Conservation (phyloP, 23 tunicate species). For the Aplidium turbinatum region DNA sequence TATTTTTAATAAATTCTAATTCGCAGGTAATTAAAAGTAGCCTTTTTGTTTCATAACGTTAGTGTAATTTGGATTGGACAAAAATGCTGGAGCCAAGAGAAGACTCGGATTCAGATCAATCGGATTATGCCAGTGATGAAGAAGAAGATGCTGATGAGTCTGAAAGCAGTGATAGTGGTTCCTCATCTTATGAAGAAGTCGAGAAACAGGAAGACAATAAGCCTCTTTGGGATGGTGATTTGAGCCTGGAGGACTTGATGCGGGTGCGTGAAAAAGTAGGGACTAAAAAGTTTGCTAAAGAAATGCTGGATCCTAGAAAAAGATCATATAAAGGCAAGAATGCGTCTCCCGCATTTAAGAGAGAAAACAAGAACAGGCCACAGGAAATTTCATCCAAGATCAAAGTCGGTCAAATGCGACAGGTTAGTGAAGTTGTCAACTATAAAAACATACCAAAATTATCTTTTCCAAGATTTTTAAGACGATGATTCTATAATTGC, state of each 20-base stretch:
- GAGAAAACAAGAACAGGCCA: constrained; percentile 67
- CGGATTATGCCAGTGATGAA: background rate
- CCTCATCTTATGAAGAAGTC: too few species aligned
- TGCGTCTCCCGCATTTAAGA: constrained; percentile 17
- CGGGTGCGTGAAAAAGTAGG: constrained; percentile 46
- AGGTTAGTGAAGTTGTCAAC: constrained; percentile 19
- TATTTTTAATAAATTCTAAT: too few species aligned
- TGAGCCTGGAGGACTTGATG: constrained; percentile 32
- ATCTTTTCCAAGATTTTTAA: too few species aligned
- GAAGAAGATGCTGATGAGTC: background rate
- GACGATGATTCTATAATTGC: too few species aligned
- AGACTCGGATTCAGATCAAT: background rate
- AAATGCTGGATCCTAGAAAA: constrained; percentile 10
- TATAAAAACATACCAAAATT: too few species aligned
- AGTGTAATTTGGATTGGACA: too few species aligned
- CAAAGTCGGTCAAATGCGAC: constrained; percentile 34
- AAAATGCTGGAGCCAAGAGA: too few species aligned
- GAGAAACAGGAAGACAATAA: background rate
- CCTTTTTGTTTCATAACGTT: too few species aligned
- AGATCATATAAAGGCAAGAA: background rate
- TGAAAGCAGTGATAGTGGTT: too few species aligned
- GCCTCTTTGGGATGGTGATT: constrained; percentile 10
- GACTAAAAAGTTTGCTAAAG: constrained; percentile 31
- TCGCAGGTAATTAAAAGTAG: too few species aligned
- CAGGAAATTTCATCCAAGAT: constrained; percentile 70